phyloP scores from a whole-genome alignment of 1,140 invertebrate species.

The Archegozetes longisetosus region DNA sequence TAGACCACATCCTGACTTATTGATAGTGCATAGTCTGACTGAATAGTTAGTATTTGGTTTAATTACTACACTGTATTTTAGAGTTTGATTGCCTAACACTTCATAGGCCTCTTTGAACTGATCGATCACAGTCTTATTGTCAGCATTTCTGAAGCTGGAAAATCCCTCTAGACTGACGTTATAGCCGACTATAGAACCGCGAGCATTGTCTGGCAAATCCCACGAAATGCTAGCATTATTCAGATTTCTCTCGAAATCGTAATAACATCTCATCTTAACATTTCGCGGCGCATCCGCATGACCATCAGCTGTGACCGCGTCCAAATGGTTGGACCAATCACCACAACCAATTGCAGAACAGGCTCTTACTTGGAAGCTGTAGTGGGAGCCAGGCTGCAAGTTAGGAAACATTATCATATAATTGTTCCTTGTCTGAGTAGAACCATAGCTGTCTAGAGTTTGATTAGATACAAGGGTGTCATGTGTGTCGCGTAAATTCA shows the following conservation, averaged over 20 bases:
- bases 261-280: slow-evolving; percentile 18
- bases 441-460: slow-evolving; percentile 13
- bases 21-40: slow-evolving; percentile 19
- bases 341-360: slow-evolving; percentile 23
- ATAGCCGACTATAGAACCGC: slow-evolving; percentile 22
- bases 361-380: slow-evolving; percentile 22
- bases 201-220: slow-evolving; percentile 21
- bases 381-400: slow-evolving; percentile 21
- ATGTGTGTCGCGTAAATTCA: slow-evolving; percentile 16
- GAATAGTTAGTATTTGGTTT: slow-evolving; percentile 28
- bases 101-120: slow-evolving; percentile 16
- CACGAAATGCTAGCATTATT: slow-evolving; percentile 21
- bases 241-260: slow-evolving; percentile 14
- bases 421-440: slow-evolving; percentile 19
- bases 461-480: slow-evolving; percentile 19
- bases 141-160: slow-evolving; percentile 13
- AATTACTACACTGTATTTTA: slow-evolving; percentile 18
- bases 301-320: slow-evolving; percentile 22
- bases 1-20: slow-evolving; percentile 21
- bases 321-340: slow-evolving; percentile 20
- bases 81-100: slow-evolving; percentile 15
- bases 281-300: slow-evolving; percentile 22
- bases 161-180: slow-evolving; percentile 21
- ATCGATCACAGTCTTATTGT: slow-evolving; percentile 16
- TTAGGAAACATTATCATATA: slow-evolving; percentile 21